Evolutionary conservation across 1,140 invertebrate genomes (phyloP).

Genomic region (Tetragonula clypearis): DNA sequence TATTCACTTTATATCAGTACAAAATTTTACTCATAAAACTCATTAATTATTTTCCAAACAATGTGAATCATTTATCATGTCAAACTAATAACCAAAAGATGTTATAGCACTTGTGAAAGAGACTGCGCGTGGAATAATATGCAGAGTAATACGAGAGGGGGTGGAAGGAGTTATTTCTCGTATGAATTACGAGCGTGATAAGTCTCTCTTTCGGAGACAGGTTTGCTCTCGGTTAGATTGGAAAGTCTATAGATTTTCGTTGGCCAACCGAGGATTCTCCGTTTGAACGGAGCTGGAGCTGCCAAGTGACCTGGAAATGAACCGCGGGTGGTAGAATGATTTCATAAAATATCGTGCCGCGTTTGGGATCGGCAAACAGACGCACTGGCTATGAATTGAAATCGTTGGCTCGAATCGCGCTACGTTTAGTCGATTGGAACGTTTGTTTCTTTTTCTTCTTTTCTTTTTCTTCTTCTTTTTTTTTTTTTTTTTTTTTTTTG

Average conservation of each 20-base stretch:
- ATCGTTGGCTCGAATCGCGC: not conserved
- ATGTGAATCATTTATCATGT: not conserved
- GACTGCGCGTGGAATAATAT: not conserved
- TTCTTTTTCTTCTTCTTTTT: not conserved
- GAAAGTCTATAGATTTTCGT: no score
- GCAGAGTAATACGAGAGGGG: not conserved
- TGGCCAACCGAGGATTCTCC: no score
- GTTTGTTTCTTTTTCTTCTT: not conserved
- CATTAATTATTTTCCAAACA: not conserved
- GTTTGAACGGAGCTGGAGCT: not conserved
- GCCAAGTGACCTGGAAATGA: constrained; percentile 33
- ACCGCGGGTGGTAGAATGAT: constrained; percentile 15
- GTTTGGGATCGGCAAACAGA: not conserved
- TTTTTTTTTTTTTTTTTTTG: no score
- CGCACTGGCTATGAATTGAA: not conserved
- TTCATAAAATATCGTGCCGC: constrained; percentile 12
- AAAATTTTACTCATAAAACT: not conserved
- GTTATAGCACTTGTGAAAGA: not conserved
- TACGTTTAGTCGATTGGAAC: not conserved
- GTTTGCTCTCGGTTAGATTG: not conserved
- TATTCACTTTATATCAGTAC: not conserved
- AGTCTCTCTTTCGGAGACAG: constrained; percentile 28
- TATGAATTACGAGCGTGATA: constrained; percentile 48
- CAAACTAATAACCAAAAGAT: not conserved
- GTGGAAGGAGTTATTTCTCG: not conserved